A percentile compares a stretch with the other conserved stretches of the same genome.
Evolutionary conservation across 2,888 invertebrate species (phyloP).

Genomic region (Eupithecia subfuscata): DNA sequence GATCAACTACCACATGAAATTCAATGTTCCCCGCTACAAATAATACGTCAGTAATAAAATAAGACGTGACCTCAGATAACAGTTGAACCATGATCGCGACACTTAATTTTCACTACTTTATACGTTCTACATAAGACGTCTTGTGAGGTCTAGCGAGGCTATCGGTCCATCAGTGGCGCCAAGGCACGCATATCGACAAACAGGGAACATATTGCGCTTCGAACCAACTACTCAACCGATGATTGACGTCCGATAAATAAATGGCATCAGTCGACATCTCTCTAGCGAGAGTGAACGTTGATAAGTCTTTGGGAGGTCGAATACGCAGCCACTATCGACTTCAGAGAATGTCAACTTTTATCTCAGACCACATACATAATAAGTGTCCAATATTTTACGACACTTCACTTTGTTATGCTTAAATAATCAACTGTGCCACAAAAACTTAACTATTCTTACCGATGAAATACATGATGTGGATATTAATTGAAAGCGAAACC

Average conservation of each 20-base stretch:
- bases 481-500: not conserved
- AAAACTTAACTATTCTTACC: not conserved
- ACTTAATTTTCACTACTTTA: slow-evolving; percentile 82
- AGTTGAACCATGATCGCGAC: slow-evolving; percentile 71
- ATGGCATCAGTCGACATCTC: slow-evolving; percentile 69
- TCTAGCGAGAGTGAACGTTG: slow-evolving; percentile 62
- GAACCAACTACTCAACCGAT: slow-evolving; percentile 51
- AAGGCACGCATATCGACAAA: slow-evolving; percentile 53
- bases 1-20: slow-evolving; percentile 67
- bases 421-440: not conserved
- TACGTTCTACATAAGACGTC: slow-evolving; percentile 73
- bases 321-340: slow-evolving; percentile 32
- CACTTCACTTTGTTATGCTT: slow-evolving; percentile 5
- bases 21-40: slow-evolving; percentile 78
- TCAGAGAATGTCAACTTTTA: slow-evolving; percentile 29
- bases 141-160: slow-evolving; percentile 72
- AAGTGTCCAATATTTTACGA: slow-evolving; percentile 2
- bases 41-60: slow-evolving; percentile 81
- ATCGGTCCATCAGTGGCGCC: slow-evolving; percentile 67
- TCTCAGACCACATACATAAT: slow-evolving; percentile 23
- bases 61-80: slow-evolving; percentile 77
- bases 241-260: slow-evolving; percentile 73
- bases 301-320: slow-evolving; percentile 67
- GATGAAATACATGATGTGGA: not conserved
- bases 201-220: slow-evolving; percentile 55